Base-by-base conservation (phyloP, 2,113 vertebrate genomes). In the Crotalus helleri region DNA sequence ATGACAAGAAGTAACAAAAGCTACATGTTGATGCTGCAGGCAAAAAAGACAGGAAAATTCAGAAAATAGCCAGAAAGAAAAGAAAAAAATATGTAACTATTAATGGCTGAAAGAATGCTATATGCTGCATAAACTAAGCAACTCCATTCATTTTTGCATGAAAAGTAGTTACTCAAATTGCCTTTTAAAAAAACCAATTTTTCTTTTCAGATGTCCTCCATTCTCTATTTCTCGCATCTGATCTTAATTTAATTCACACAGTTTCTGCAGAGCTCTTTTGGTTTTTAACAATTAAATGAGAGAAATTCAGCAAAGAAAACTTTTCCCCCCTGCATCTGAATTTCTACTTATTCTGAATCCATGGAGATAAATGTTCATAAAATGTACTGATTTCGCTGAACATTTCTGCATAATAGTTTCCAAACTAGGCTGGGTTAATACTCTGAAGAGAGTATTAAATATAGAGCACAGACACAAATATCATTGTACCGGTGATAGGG, bases 51-150 rank as follows among this genome's bases (percentile, higher is more conserved):
- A 39, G 19, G 24, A 69, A 39, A 44, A 92, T 88, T 23, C 55
- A 89, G n/a, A 74, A 92, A 85, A 58, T 7, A 51, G 6, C 5
- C 39, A 33, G 6, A 53, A 53, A 90, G 26, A n/a, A n/a, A 90
- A 90, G 58, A 3, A 55, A 1, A 7, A 92, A 10, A 21, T 86
- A 19, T n/a, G 13, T 24, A 39, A 5, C 10, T 90, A 29, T 93
- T 59, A 29, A 88, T 85, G 19, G 4, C 19, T 12, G 0, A 53
- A 64, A 26, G 23, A 44, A 53, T 24, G 6, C 33, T 81, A 21
- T 39, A 49, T 21, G 6, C 69, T 39, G 33, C 17, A 13, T 0
- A 0, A 88, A 0, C 1, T 15, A 29, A 93, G 5, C 7, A 46
- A 57, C 87, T 26, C 7, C 49, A 24, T 61, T 81, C 15, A 0